Evolutionary conservation across 1,140 invertebrate species (phyloP).

Genomic region (Hylaeus anthracinus): DNA sequence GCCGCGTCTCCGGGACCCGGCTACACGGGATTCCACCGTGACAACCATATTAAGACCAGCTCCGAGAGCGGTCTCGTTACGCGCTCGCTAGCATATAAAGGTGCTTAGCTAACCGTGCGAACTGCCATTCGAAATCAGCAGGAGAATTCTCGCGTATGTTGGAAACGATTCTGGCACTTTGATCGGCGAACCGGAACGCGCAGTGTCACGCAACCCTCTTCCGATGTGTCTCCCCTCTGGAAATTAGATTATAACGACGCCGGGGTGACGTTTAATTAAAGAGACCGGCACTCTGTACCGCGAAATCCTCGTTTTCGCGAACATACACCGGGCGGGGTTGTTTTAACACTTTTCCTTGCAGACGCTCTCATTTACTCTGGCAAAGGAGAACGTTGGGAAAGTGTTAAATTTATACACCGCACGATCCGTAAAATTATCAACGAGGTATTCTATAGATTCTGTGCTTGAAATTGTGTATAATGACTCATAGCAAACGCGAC

Average conservation of each 20-base stretch:
- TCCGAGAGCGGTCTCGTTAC: slow-evolving; percentile 42
- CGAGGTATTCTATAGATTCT: no score
- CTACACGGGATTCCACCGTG: neutral
- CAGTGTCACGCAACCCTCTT: slow-evolving; percentile 29
- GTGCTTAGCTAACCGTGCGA: slow-evolving; percentile 58
- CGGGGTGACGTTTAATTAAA: slow-evolving; percentile 48
- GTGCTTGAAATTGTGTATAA: no score
- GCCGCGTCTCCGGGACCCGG: neutral
- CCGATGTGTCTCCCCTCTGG: slow-evolving; percentile 29
- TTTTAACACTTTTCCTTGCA: neutral
- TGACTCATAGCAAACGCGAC: no score
- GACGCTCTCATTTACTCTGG: no score
- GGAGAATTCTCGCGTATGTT: slow-evolving; percentile 36
- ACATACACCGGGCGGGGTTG: neutral
- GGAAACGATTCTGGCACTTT: slow-evolving; percentile 42
- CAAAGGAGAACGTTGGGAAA: no score
- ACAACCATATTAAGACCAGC: slow-evolving; percentile 16
- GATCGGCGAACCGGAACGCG: slow-evolving; percentile 54
- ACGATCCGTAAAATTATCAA: no score
- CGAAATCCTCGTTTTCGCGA: neutral
- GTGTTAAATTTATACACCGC: no score
- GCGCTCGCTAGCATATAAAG: slow-evolving; percentile 55
- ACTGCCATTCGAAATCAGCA: slow-evolving; percentile 40
- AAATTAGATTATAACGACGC: slow-evolving; percentile 51
- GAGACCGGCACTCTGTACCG: slow-evolving; percentile 16